phyloP scores from a whole-genome alignment of 1,140 invertebrate species.

The Drosophila sp. region DNA sequence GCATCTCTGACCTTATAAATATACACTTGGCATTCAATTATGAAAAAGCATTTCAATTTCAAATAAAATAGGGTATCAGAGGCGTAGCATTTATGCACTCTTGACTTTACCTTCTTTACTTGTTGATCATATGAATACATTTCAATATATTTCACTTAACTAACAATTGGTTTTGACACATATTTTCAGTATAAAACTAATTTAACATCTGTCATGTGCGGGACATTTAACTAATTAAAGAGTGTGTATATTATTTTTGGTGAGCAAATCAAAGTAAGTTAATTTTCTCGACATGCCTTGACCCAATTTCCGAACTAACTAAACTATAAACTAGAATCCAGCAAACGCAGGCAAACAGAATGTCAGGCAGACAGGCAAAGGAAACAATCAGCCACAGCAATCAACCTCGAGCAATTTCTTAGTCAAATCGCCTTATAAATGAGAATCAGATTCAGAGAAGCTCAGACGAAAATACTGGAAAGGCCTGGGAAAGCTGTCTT shows the following conservation, averaged over 20 bases:
- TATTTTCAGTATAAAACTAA: not conserved
- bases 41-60: too few species aligned
- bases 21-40: too few species aligned
- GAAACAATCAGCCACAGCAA: conserved; percentile 20
- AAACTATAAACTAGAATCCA: conserved; percentile 5
- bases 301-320: conserved; percentile 1
- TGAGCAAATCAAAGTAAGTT: not conserved
- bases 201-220: not conserved
- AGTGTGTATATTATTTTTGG: not conserved
- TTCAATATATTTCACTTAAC: not conserved
- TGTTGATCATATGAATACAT: too few species aligned
- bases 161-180: not conserved
- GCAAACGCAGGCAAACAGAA: not conserved
- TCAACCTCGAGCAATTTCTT: conserved; percentile 67
- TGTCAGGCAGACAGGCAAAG: too few species aligned
- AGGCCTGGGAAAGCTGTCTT: conserved; percentile 53
- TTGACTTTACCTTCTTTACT: too few species aligned
- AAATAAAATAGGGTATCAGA: not conserved
- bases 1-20: not conserved
- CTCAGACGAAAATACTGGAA: conserved; percentile 54
- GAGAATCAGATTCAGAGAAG: conserved; percentile 9
- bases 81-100: not conserved
- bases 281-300: not conserved
- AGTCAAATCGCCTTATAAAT: conserved; percentile 58
- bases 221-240: not conserved